Conservation (phyloP, 2,797 vertebrate species). For the Dendrocincla fuliginosa region DNA sequence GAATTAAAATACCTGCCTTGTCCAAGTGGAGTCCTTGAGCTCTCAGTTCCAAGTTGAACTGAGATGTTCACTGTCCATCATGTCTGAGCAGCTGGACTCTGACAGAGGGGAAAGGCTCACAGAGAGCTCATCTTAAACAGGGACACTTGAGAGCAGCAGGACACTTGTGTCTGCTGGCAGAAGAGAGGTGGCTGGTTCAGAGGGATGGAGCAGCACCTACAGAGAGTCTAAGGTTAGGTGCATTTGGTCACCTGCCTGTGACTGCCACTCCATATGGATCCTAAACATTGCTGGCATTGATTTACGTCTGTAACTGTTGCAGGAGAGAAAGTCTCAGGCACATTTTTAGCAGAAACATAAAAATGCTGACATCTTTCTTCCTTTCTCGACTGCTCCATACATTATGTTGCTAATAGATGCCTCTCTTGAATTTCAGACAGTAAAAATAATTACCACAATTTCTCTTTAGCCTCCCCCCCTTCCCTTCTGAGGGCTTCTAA, state of each 20-base stretch:
- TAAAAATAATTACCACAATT: background rate
- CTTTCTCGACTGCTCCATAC: background rate
- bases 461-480: background rate
- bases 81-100: background rate
- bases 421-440: background rate
- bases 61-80: background rate
- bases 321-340: background rate
- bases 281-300: background rate
- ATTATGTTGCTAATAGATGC: background rate
- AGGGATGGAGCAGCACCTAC: background rate
- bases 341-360: background rate
- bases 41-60: background rate
- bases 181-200: background rate
- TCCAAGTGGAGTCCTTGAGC: background rate
- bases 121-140: fast-evolving
- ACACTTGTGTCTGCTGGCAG: background rate
- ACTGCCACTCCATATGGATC: background rate
- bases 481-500: background rate
- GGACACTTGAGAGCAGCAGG: background rate
- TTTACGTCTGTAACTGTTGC: background rate
- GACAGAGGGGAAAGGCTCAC: background rate
- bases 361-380: background rate
- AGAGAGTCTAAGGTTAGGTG: background rate
- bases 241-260: background rate
- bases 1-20: background rate